Evolutionary conservation across 2,113 vertebrate genomes (phyloP).

Genomic region (Monopterus albus): DNA sequence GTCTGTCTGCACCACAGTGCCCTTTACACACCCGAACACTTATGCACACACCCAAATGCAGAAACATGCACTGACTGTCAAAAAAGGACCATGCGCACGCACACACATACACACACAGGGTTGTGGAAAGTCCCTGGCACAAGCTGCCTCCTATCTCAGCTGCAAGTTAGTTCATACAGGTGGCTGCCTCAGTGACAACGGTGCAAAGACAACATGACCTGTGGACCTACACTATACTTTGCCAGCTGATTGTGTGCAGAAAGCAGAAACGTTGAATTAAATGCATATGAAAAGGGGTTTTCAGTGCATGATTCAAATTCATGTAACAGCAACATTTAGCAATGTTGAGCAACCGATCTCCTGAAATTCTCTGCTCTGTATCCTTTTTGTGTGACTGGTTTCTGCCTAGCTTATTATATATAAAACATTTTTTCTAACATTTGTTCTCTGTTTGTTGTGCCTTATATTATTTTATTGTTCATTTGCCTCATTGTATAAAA

Average conservation of each 20-base stretch:
- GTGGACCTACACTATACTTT: background rate
- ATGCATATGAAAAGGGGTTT: background rate
- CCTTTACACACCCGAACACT: slow-evolving; percentile 41
- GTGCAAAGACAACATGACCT: slow-evolving; percentile 23
- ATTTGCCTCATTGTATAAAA: background rate
- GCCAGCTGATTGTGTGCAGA: background rate
- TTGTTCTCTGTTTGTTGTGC: background rate
- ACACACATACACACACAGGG: background rate
- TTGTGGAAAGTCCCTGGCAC: slow-evolving; percentile 77
- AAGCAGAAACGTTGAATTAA: background rate
- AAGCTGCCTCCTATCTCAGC: slow-evolving; percentile 50
- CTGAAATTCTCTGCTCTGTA: too few species aligned
- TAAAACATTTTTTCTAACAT: background rate
- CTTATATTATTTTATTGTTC: background rate
- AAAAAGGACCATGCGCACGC: slow-evolving; percentile 1
- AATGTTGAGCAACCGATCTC: too few species aligned
- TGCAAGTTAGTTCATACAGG: slow-evolving; percentile 49
- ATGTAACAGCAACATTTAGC: too few species aligned
- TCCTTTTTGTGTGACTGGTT: too few species aligned
- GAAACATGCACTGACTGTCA: slow-evolving; percentile 34
- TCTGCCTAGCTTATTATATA: too few species aligned
- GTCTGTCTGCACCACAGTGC: slow-evolving; percentile 31
- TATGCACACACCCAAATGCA: slow-evolving; percentile 45
- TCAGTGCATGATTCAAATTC: too few species aligned
- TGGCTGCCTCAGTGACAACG: slow-evolving; percentile 44